These are phyloP conservation scores for Octodonta nipae DNA, from an alignment of 2,888 invertebrate genomes.

Conservation along the genomic window DNA sequence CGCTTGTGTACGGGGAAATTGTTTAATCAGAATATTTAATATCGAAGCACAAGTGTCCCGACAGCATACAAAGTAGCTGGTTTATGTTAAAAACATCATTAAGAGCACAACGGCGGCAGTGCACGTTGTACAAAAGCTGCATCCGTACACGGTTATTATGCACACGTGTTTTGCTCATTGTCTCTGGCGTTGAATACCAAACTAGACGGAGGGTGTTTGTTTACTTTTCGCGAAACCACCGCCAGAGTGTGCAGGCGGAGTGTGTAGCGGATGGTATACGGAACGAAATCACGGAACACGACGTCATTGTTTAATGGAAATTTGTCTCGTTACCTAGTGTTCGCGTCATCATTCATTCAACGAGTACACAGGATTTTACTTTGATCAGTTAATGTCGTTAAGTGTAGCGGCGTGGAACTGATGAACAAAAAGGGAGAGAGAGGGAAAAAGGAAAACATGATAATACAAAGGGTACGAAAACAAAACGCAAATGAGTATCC, in stretches of 20 bases:
- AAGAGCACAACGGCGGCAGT: conserved; percentile 14
- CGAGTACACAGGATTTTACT: too few species aligned
- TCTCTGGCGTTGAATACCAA: conserved; percentile 18
- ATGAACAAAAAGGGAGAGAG: too few species aligned
- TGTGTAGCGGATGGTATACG: background rate
- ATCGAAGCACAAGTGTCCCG: conserved; percentile 8
- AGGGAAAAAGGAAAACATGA: too few species aligned
- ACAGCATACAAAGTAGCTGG: conserved; percentile 13
- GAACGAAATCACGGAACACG: conserved; percentile 4
- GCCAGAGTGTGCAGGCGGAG: too few species aligned
- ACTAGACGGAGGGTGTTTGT: background rate
- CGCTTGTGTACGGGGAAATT: conserved; percentile 11
- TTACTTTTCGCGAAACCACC: too few species aligned
- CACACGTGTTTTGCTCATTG: conserved; percentile 25
- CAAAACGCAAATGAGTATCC: too few species aligned
- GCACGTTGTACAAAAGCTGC: too few species aligned
- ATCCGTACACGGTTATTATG: conserved; percentile 24
- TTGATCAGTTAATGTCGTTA: too few species aligned
- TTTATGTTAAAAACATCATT: conserved; percentile 20
- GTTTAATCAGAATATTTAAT: conserved; percentile 16
- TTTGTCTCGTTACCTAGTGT: conserved; percentile 12
- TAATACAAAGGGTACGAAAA: too few species aligned
- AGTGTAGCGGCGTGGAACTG: too few species aligned
- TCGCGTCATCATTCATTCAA: conserved; percentile 15
- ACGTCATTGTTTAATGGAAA: conserved; percentile 14